Evolutionary conservation across 2,888 invertebrate genomes (phyloP), one percentile per base, ranked within the genome.

Genomic region (Lochmaea capreae): DNA sequence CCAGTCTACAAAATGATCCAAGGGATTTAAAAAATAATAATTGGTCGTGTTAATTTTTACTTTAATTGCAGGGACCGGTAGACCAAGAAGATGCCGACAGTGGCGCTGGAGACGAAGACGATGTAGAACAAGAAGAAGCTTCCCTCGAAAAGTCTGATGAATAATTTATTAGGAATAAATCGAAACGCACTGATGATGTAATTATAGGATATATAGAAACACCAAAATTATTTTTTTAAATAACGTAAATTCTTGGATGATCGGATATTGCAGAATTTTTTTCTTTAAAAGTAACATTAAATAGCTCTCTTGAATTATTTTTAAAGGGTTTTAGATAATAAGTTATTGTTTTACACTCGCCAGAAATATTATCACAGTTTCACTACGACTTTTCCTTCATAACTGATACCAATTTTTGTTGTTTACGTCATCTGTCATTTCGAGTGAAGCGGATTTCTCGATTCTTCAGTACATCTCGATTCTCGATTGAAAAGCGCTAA

Each of bases 1-100:
- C n/a, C n/a, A n/a, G n/a, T n/a, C n/a, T n/a, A n/a, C n/a, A 33
- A 33, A 33, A 8, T 33, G 33, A 33, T 8, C 33, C 33, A 8
- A 33, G 8, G 33, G 33, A 8, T 33, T 33, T 8, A 8, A 33
- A 8, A 33, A 33, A 6, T 5, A 33, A 5, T 33, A 3, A 33
- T 33, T 33, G 26, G 3, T 8, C 3, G 6, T 8, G 33, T 33
- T 33, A 3, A 33, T 3, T 33, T 22, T 22, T 22, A 22, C 46
- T 10, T 46, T 10, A 10, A 46, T 46, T 46, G 14, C 14, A 61
- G 61, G 39, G 39, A 14, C 49, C 65, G 33, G 69, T 75, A 61
- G 75, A 74, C 59, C 73, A 77, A 67, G 67, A 76, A 67, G 66
- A 69, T 54, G 75, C 73, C 43, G 77, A 77, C 52, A 77, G 77